These are phyloP conservation scores for Pseudopodoces humilis DNA, from an alignment of 2,113 vertebrate genomes.

Conservation along the genomic window DNA sequence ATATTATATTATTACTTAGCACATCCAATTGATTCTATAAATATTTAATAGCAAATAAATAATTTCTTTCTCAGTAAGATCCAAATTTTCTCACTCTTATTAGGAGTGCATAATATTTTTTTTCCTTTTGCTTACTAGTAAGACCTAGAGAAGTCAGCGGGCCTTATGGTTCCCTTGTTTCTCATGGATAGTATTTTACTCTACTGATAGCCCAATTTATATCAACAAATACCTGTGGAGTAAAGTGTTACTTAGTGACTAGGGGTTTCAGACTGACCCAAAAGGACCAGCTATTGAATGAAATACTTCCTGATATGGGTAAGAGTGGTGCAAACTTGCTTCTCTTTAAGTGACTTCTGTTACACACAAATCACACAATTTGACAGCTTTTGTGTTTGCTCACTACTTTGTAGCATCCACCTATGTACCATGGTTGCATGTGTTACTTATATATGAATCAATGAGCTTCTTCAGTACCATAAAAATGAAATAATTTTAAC, in stretches of 20 bases:
- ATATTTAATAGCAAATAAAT: slow-evolving; percentile 36
- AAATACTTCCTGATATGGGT: not conserved
- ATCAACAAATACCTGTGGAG: not conserved
- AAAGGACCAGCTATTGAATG: not conserved
- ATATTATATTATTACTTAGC: slow-evolving; percentile 5
- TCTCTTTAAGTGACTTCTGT: not conserved
- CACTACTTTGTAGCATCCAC: not conserved
- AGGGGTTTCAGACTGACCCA: not conserved
- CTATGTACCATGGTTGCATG: not conserved
- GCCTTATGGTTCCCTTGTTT: not conserved
- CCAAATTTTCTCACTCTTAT: not conserved
- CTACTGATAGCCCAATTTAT: not conserved
- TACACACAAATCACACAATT: not conserved
- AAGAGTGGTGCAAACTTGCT: not conserved
- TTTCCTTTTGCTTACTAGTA: not conserved
- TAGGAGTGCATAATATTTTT: not conserved
- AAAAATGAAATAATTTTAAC: not conserved
- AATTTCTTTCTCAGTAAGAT: not conserved
- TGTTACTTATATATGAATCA: not conserved
- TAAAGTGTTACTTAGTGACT: not conserved
- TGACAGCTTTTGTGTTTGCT: not conserved
- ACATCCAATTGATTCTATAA: not conserved
- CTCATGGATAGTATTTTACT: not conserved
- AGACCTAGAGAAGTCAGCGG: not conserved
- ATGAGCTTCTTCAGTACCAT: not conserved